Percentiles rank a stretch among this genome's conserved stretches.
These are phyloP conservation scores for Drosophila rufa DNA, from an alignment of 1,140 invertebrate species.

Conservation along the genomic window DNA sequence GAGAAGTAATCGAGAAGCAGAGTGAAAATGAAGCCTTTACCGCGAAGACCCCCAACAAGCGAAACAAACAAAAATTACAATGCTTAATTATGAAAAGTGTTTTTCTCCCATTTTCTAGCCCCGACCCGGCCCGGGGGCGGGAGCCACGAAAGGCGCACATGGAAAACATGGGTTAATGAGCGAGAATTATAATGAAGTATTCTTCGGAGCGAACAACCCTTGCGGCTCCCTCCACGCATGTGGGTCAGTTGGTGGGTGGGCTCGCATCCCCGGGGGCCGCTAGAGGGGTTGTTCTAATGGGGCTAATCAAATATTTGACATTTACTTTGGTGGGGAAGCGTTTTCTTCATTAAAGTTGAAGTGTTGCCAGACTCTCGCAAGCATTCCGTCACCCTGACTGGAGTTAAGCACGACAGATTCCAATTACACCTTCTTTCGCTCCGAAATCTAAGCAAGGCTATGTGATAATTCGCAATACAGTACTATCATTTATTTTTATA, in stretches of 20 bases:
- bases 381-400: conserved; percentile 3
- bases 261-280: background rate
- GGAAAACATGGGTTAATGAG: conserved; percentile 71
- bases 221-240: conserved; percentile 40
- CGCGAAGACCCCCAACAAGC: conserved; percentile 6
- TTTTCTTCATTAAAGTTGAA: conserved; percentile 41
- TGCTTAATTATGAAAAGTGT: conserved; percentile 81
- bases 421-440: background rate
- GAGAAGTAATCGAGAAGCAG: conserved; percentile 40
- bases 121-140: conserved; percentile 21
- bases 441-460: too few relatives aligned
- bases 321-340: conserved; percentile 56
- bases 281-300: conserved; percentile 59
- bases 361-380: conserved; percentile 39
- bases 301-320: conserved; percentile 81
- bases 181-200: conserved; percentile 79
- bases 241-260: conserved; percentile 55
- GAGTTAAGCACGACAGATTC: background rate
- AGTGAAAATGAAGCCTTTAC: conserved; percentile 42
- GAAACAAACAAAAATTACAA: conserved; percentile 76
- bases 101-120: conserved; percentile 49
- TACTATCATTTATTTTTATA: background rate
- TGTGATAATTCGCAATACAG: background rate
- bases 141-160: conserved; percentile 53
- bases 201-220: conserved; percentile 53